A percentile compares a stretch with the other conserved stretches of the same genome.
phyloP scores from a whole-genome alignment of 1,140 invertebrate genomes.

The Dendroctonus ponderosae region DNA sequence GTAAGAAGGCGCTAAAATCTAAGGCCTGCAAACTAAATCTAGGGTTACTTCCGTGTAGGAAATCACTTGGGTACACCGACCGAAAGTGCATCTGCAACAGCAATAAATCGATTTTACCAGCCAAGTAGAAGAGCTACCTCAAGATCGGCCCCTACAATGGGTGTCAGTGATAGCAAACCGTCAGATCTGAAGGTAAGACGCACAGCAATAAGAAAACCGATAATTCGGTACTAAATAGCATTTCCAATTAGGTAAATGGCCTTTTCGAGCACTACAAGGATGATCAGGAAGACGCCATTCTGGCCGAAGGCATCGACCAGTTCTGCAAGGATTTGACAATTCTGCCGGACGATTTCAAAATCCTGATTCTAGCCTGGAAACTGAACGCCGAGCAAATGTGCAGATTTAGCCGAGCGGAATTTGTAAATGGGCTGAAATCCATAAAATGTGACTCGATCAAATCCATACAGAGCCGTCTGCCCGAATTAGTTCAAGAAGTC shows the following conservation, averaged over 20 bases:
- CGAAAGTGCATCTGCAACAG: conserved; percentile 25
- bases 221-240: not conserved
- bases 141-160: conserved; percentile 55
- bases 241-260: conserved; percentile 58
- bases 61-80: conserved; percentile 18
- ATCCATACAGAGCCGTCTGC: conserved; percentile 75
- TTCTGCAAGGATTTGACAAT: conserved; percentile 88
- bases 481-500: conserved; percentile 79
- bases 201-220: not conserved
- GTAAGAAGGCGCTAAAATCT: conserved; percentile 32
- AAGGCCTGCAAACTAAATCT: not conserved
- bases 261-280: conserved; percentile 91
- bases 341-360: conserved; percentile 89
- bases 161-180: conserved; percentile 58
- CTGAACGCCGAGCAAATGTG: conserved; percentile 94
- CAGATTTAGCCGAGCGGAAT: conserved; percentile 84
- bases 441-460: conserved; percentile 82
- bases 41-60: not conserved
- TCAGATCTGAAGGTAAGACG: conserved; percentile 65
- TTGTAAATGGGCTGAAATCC: conserved; percentile 76
- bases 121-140: conserved; percentile 40
- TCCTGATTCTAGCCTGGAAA: conserved; percentile 92
- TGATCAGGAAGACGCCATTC: conserved; percentile 77
- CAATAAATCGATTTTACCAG: conserved; percentile 43
- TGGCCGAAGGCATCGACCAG: conserved; percentile 88